Evolutionary conservation across 2,797 vertebrate species (phyloP), one percentile per base, ranked within the genome.

Genomic region (Spinibarbus caldwelli): DNA sequence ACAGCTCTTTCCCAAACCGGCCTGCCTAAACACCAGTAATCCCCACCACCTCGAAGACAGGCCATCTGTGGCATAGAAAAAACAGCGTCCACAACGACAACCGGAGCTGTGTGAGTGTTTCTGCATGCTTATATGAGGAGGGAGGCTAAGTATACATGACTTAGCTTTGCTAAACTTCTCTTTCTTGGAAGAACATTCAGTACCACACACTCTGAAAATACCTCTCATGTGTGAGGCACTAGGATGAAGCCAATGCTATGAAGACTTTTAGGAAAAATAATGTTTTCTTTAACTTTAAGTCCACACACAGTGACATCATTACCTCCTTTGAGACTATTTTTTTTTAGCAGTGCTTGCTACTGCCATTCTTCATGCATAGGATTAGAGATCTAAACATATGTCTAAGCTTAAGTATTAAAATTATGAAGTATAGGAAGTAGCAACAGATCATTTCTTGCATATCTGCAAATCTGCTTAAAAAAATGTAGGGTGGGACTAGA

Each of bases 21-120:
- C 88, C 88, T 66, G 86, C 87, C 84, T 87, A 90, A 90, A 89
- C 82, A 90, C 89, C 81, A 90, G 87, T 90, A 90, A 93, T 91
- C 90, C 80, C 47, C 88, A 87, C 59, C 85, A 83, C 84, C 84
- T 71, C 90, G 86, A 87, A 86, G 88, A 92, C 89, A 88, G 88
- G 89, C 90, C 84, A 77, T 45, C 78, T 84, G 86, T 57, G 45
- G 85, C 70, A 75, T 54, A 54, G 41, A 67, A 84, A 67, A 64
- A 66, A 49, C 45, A 84, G 23, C 64, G 2, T 57, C 75, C 49
- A 72, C 67, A 62, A 45, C 38, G 76, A 79, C 54, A 79, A 82
- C 64, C 23, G n/a, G 10, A 68, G 68, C 49, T 70, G 59, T 71
- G 72, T 82, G 34, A 70, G 49, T 52, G 73, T 86, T 77, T 41